Evolutionary conservation across 2,797 vertebrate genomes (phyloP).

Genomic region (Meda fulgida): DNA sequence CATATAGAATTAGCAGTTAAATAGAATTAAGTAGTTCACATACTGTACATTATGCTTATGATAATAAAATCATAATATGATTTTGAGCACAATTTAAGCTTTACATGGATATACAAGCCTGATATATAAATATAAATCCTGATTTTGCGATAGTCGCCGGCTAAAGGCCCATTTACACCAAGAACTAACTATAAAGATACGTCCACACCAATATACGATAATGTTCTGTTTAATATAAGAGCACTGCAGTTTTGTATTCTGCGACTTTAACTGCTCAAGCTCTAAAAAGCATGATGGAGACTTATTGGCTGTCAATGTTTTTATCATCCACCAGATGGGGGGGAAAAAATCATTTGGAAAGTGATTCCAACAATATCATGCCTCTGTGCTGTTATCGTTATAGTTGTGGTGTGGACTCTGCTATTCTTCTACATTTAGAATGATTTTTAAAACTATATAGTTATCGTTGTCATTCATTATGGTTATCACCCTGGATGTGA

Average conservation of each 20-base stretch:
- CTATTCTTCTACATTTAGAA: background rate
- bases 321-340: background rate
- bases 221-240: background rate
- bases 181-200: background rate
- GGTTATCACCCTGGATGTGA: background rate
- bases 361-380: background rate
- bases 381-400: background rate
- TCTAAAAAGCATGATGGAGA: background rate
- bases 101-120: background rate
- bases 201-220: background rate
- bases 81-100: background rate
- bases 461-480: background rate
- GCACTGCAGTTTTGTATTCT: background rate
- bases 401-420: background rate
- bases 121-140: background rate
- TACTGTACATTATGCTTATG: background rate
- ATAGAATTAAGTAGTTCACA: background rate
- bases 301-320: background rate
- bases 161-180: background rate
- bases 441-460: background rate
- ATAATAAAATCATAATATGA: background rate
- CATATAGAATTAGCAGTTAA: background rate
- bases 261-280: background rate
- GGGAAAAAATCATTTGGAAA: background rate
- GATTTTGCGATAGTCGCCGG: background rate